phyloP scores from a whole-genome alignment of 2,797 vertebrate genomes.

The Hoplostethus mediterraneus region DNA sequence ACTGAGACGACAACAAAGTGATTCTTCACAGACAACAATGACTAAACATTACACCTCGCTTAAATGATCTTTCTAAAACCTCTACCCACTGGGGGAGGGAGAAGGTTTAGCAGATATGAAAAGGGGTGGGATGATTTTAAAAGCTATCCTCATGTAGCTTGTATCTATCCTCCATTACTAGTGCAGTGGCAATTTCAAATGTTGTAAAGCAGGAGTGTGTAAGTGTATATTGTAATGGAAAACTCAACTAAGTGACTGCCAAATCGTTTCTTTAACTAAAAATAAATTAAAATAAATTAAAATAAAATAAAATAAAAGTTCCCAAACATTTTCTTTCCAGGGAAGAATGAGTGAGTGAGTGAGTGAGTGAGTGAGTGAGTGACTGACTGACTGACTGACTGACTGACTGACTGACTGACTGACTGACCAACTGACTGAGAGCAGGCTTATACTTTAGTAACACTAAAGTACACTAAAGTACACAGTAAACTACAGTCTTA shows the following conservation, averaged over 20 bases:
- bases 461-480: no score
- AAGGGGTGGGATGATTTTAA: not conserved
- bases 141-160: slow-evolving; percentile 53
- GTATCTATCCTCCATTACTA: slow-evolving; percentile 22
- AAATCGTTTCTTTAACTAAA: no score
- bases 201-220: slow-evolving; percentile 27
- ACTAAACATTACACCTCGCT: slow-evolving; percentile 76
- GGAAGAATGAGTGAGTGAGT: not conserved
- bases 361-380: not conserved
- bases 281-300: no score
- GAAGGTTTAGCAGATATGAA: not conserved
- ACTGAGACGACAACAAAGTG: slow-evolving; percentile 76
- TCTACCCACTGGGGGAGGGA: slow-evolving; percentile 1
- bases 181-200: slow-evolving; percentile 26
- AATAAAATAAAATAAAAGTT: not conserved
- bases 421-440: no score
- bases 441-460: not conserved
- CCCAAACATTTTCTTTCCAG: not conserved
- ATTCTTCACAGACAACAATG: slow-evolving; percentile 72
- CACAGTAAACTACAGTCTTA: no score
- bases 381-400: not conserved
- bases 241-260: not conserved
- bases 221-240: slow-evolving; percentile 16
- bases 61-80: slow-evolving; percentile 62
- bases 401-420: no score